Conservation (phyloP, 2,888 invertebrate species). For the Lagria hirta region DNA sequence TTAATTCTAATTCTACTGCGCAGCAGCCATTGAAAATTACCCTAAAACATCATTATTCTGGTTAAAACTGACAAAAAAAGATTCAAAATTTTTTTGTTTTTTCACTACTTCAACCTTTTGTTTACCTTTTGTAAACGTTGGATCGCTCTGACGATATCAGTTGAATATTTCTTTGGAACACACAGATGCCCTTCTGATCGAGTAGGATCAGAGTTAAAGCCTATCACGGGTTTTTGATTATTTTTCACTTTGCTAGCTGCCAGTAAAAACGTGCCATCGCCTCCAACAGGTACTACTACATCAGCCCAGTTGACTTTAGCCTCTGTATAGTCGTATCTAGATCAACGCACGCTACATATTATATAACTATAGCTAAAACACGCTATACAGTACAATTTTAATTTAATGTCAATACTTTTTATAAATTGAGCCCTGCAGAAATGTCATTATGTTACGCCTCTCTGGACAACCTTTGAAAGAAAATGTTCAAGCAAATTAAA, state of each 20-base stretch:
- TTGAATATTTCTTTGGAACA: constrained; percentile 81
- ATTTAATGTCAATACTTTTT: too few species aligned
- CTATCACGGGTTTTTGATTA: constrained; percentile 86
- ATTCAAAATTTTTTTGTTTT: constrained; percentile 4
- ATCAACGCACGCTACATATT: constrained; percentile 48
- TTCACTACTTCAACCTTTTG: constrained; percentile 58
- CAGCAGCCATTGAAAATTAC: constrained; percentile 82
- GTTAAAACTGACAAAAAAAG: constrained; percentile 10
- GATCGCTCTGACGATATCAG: constrained; percentile 76
- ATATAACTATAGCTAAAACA: background rate
- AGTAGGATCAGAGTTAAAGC: constrained; percentile 94
- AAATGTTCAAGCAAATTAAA: too few species aligned
- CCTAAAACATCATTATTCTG: constrained; percentile 55
- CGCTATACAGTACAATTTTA: too few species aligned
- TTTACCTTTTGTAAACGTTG: constrained; percentile 73
- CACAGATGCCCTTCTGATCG: constrained; percentile 93
- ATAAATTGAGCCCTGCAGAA: too few species aligned
- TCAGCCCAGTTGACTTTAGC: constrained; percentile 89
- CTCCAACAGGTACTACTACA: constrained; percentile 83
- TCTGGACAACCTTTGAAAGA: too few species aligned
- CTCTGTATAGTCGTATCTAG: constrained; percentile 62
- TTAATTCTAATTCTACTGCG: constrained; percentile 88
- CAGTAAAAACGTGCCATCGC: constrained; percentile 95
- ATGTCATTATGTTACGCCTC: too few species aligned
- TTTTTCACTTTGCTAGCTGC: constrained; percentile 83